Percentiles rank a stretch among this genome's conserved stretches.
Conservation (phyloP, 1,140 invertebrate genomes). For the Caenorhabditis tropicalis region DNA sequence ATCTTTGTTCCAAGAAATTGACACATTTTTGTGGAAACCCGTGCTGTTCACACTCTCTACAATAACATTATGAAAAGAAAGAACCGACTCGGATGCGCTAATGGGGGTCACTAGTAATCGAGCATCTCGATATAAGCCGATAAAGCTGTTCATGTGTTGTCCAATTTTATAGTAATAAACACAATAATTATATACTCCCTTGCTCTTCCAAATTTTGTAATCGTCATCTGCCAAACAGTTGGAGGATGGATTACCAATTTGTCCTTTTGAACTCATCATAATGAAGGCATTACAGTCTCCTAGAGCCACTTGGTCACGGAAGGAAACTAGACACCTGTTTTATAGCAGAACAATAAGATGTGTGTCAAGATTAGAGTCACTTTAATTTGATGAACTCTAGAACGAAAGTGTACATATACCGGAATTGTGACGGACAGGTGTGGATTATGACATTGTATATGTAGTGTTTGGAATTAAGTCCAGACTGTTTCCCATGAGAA, state of each 20-base stretch:
- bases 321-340: neutral
- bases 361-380: neutral
- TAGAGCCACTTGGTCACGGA: neutral
- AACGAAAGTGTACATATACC: neutral
- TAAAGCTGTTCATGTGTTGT: constrained; percentile 24
- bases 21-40: neutral
- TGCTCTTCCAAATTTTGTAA: neutral
- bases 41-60: constrained; percentile 9
- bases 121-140: constrained; percentile 21
- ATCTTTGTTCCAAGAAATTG: neutral
- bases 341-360: neutral
- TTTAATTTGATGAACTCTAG: neutral
- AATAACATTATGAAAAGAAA: neutral
- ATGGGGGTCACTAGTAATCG: neutral
- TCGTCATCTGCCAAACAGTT: constrained; percentile 22
- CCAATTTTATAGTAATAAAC: constrained; percentile 22
- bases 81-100: neutral
- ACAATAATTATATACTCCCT: neutral
- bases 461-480: too few relatives aligned
- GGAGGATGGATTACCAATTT: neutral
- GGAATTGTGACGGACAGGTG: neutral
- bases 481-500: neutral
- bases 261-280: constrained; percentile 24
- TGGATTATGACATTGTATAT: neutral
- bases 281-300: neutral